Evolutionary conservation across 2,888 invertebrate genomes (phyloP).

Genomic region (Nysson spinosus): DNA sequence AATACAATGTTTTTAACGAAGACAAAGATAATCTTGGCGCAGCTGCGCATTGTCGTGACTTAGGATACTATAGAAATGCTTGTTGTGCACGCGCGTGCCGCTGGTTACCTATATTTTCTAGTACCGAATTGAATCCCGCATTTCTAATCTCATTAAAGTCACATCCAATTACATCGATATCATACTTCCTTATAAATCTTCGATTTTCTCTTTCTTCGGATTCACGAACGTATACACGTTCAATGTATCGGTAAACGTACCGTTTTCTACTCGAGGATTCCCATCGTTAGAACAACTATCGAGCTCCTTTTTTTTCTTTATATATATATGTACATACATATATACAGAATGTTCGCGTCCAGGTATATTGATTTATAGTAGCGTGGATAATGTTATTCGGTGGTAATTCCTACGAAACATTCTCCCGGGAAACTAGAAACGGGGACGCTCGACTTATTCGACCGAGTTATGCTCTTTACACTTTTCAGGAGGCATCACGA

Average conservation of each 20-base stretch:
- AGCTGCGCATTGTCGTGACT: slow-evolving; percentile 15
- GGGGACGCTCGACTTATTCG: slow-evolving; percentile 34
- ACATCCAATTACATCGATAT: slow-evolving; percentile 35
- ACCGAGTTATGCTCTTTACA: slow-evolving; percentile 19
- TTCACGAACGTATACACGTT: too few relatives aligned
- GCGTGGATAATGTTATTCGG: slow-evolving; percentile 7
- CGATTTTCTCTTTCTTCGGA: not conserved
- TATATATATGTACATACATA: too few relatives aligned
- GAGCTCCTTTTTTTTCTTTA: too few relatives aligned
- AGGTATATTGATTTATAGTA: slow-evolving; percentile 3
- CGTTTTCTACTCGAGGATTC: too few relatives aligned
- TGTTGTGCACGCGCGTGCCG: slow-evolving; percentile 9
- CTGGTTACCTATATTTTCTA: slow-evolving; percentile 29
- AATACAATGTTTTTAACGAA: slow-evolving; percentile 13
- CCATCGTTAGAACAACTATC: too few relatives aligned
- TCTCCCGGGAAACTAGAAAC: slow-evolving; percentile 26
- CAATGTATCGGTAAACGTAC: too few relatives aligned
- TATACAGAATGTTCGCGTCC: too few relatives aligned
- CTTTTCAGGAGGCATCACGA: not conserved
- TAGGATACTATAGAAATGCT: slow-evolving; percentile 30
- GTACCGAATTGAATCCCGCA: slow-evolving; percentile 20
- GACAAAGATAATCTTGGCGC: slow-evolving; percentile 7
- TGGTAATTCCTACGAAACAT: slow-evolving; percentile 3
- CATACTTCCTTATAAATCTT: slow-evolving; percentile 11
- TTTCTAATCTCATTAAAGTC: slow-evolving; percentile 40